phyloP scores from a whole-genome alignment of 2,113 vertebrate genomes.

The Equus przewalskii region DNA sequence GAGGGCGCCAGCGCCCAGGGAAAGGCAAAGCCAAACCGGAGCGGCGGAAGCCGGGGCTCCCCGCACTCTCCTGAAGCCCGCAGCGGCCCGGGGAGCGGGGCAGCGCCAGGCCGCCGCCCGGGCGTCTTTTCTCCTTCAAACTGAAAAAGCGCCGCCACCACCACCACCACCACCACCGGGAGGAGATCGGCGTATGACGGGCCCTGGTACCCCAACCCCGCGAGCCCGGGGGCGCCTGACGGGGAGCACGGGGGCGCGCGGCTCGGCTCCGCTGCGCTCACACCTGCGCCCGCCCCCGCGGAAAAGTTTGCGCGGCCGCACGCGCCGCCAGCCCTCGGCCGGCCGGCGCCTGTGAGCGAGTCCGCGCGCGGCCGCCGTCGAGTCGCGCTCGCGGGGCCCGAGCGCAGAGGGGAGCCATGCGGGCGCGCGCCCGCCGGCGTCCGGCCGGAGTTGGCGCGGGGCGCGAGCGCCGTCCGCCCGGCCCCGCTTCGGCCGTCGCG shows the following conservation, averaged over 20 bases:
- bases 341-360: neutral
- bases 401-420: neutral
- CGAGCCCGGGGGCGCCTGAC: neutral
- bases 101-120: constrained; percentile 75
- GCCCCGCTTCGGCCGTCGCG: neutral
- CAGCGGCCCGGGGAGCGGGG: neutral
- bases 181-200: constrained; percentile 72
- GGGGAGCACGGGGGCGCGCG: neutral
- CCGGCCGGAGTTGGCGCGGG: neutral
- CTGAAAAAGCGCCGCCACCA: constrained; percentile 49
- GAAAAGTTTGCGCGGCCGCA: constrained; percentile 70
- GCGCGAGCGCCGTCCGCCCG: neutral
- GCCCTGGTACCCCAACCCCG: neutral
- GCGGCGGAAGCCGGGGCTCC: neutral
- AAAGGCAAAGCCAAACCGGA: neutral
- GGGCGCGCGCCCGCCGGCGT: neutral
- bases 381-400: neutral
- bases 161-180: constrained; percentile 42
- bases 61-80: neutral
- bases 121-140: constrained; percentile 80
- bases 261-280: neutral
- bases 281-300: constrained; percentile 57
- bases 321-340: neutral
- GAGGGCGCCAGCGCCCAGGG: neutral
- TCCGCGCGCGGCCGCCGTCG: constrained; percentile 19